A percentile compares a stretch with the other conserved stretches of the same genome.
Conservation (phyloP, 1,140 invertebrate genomes). For the Aphelenchoides besseyi region DNA sequence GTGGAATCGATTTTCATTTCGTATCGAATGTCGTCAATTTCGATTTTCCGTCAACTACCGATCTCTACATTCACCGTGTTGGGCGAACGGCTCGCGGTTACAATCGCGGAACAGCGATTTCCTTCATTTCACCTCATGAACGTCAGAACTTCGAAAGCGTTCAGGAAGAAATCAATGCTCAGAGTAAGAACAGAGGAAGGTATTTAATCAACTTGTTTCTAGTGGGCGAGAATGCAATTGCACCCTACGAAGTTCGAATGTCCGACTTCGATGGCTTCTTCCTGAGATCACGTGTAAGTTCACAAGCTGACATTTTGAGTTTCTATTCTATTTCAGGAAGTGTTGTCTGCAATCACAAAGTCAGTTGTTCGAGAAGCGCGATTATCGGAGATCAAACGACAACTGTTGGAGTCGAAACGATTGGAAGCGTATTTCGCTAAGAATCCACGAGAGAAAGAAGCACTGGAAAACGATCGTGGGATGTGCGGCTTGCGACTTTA, state of each 20-base stretch:
- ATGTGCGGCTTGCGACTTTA: constrained; percentile 80
- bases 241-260: constrained; percentile 86
- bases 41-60: constrained; percentile 84
- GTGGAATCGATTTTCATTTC: constrained; percentile 95
- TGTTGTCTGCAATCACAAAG: constrained; percentile 84
- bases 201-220: constrained; percentile 26
- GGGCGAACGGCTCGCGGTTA: constrained; percentile 80
- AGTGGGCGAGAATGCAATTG: constrained; percentile 66
- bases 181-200: constrained; percentile 44
- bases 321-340: constrained; percentile 70
- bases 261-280: constrained; percentile 91
- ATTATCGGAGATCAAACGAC: constrained; percentile 88
- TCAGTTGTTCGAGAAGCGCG: constrained; percentile 86
- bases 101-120: constrained; percentile 87
- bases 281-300: constrained; percentile 74
- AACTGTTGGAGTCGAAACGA: constrained; percentile 86
- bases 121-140: constrained; percentile 83
- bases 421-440: constrained; percentile 91
- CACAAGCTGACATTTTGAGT: no score
- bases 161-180: constrained; percentile 70
- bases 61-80: constrained; percentile 81
- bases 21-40: constrained; percentile 97
- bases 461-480: constrained; percentile 83
- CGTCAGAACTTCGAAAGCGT: constrained; percentile 74
- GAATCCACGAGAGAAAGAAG: constrained; percentile 82